A percentile compares a stretch with the other conserved stretches of the same genome.
Conservation (phyloP, 2,797 vertebrate species). For the Hydrophis major region DNA sequence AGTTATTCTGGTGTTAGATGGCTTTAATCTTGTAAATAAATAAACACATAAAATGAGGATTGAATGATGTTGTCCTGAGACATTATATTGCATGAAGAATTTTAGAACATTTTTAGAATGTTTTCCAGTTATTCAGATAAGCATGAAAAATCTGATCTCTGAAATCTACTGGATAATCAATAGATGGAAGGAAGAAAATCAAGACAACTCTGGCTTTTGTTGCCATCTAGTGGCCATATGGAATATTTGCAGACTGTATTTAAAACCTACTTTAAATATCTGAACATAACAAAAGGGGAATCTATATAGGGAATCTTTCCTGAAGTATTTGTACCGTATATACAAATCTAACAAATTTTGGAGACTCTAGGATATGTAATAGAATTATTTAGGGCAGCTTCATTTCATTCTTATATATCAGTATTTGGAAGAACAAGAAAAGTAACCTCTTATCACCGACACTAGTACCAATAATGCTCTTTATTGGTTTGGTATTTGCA, state of each 20-base stretch:
- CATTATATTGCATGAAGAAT: background rate
- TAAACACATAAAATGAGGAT: background rate
- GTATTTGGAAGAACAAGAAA: background rate
- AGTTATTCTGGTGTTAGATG: background rate
- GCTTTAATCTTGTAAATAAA: background rate
- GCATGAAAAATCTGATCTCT: slow-evolving; percentile 1
- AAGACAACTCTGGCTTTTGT: background rate
- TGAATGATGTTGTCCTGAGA: background rate
- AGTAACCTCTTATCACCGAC: background rate
- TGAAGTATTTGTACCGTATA: background rate
- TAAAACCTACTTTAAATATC: background rate
- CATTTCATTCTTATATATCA: background rate
- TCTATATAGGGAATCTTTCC: background rate
- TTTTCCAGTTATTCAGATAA: background rate
- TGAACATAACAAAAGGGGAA: background rate
- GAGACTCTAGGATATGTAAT: background rate
- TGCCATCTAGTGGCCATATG: background rate
- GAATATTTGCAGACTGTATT: background rate
- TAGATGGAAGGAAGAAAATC: background rate
- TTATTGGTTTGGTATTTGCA: background rate
- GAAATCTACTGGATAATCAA: background rate
- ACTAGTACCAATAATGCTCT: background rate
- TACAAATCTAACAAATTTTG: background rate
- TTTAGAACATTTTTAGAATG: background rate
- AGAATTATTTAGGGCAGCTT: background rate